These are phyloP conservation scores for Clitarchus hookeri DNA, from an alignment of 2,888 invertebrate genomes.

Conservation along the genomic window DNA sequence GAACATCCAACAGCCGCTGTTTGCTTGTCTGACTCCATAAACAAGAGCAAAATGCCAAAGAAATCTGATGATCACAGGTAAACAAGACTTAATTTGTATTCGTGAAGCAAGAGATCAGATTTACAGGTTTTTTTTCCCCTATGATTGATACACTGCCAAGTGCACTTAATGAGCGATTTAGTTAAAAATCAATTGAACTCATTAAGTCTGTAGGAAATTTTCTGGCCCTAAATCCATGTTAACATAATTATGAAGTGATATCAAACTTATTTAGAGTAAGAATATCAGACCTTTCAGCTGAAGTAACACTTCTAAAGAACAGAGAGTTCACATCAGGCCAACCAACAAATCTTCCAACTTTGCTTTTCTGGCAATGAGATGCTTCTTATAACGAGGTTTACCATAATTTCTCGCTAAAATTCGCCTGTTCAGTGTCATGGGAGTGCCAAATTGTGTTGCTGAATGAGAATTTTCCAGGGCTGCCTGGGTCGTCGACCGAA, in stretches of 20 bases:
- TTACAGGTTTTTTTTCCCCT: neutral
- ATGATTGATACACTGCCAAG: neutral
- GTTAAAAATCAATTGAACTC: neutral
- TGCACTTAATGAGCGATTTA: neutral
- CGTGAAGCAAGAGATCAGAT: neutral
- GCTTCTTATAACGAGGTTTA: neutral
- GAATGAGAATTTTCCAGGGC: no score
- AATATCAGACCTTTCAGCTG: neutral
- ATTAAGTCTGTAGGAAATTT: neutral
- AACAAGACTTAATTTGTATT: neutral
- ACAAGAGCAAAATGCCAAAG: neutral
- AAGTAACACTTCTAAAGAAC: neutral
- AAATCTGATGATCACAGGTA: neutral
- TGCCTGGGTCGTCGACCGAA: no score
- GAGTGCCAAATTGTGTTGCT: neutral
- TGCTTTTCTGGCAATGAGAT: neutral
- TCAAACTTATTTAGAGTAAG: neutral
- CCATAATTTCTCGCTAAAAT: neutral
- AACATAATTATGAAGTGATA: neutral
- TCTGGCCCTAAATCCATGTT: neutral
- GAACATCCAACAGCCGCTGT: neutral
- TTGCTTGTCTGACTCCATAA: no score
- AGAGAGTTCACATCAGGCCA: neutral
- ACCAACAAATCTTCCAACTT: neutral
- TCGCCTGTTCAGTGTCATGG: neutral